Evolutionary conservation across 2,113 vertebrate genomes (phyloP).

Genomic region (Kryptolebias marmoratus): DNA sequence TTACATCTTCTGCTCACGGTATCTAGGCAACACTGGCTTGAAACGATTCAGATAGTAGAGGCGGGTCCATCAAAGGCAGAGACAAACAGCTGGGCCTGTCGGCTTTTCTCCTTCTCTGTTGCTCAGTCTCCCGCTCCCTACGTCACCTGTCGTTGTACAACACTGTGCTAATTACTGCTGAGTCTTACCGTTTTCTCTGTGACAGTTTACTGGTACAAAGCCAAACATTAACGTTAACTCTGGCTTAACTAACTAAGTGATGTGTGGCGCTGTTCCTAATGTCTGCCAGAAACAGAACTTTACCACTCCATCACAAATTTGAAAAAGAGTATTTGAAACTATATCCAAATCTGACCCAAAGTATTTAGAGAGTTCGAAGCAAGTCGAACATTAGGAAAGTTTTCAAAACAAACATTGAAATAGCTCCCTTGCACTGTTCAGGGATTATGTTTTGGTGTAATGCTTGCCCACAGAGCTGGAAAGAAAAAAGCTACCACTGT

Average conservation of each 20-base stretch:
- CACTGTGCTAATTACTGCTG: constrained; percentile 15
- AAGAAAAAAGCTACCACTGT: too few species aligned
- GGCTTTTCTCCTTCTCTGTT: constrained; percentile 25
- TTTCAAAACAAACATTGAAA: too few species aligned
- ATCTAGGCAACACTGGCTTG: constrained; percentile 73
- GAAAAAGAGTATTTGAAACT: too few species aligned
- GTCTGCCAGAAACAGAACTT: neutral
- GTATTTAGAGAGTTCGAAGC: too few species aligned
- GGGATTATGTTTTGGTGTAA: too few species aligned
- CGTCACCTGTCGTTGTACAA: constrained; percentile 16
- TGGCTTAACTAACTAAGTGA: neutral
- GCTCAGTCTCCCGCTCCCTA: constrained; percentile 9
- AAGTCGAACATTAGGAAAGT: too few species aligned
- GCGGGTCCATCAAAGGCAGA: constrained; percentile 67
- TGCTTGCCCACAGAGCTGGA: too few species aligned
- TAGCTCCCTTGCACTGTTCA: too few species aligned
- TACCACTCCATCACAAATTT: neutral
- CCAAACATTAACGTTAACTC: neutral
- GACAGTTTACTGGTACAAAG: neutral
- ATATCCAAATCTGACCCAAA: too few species aligned
- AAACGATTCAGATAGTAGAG: constrained; percentile 61
- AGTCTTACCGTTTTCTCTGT: constrained; percentile 1
- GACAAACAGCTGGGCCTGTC: constrained; percentile 24
- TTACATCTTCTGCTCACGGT: constrained; percentile 63
- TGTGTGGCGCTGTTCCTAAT: neutral